Evolutionary conservation across 1,140 invertebrate species (phyloP), one percentile per base, ranked within the genome.

Genomic region (Meloidogyne floridensis): DNA sequence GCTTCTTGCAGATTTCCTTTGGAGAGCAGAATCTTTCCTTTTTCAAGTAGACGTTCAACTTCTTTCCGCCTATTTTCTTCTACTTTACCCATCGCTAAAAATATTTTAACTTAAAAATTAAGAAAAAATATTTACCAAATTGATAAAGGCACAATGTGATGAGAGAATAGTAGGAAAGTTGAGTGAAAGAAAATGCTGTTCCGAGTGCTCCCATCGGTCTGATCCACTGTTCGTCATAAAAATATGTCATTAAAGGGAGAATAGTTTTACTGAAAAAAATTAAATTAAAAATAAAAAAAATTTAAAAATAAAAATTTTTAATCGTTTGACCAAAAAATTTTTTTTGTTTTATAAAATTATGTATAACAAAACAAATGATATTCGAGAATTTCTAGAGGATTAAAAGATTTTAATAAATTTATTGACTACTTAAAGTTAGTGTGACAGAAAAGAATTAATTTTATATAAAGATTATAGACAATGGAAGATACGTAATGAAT

Each of bases 1-100:
- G 98, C 97, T 92, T 99, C 97, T 73, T 95, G 94, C 75, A 98
- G 93, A 90, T 98, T 95, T 72, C 97, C 96, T 76, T 89, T 84
- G 8, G 84, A 65, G 32, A 86, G 80, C 43, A 82, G 77, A 54
- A 54, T 3, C 43, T 87, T 86, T 51, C 85, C 85, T 53, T 75
- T 69, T 47, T 87, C 83, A 20, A 86, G 20, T 75, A 87, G 86
- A n/a, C 76, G 80, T 56, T 86, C 82, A 11, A 85, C 82, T 71
- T 84, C 85, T 73, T 77, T 18, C 53, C 69, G 53, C 20, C 85
- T 83, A 72, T 84, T 85, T 53, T 47, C 85, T 43, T 69, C 20
- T 53, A 82, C 81, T 56, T 80, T 79, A 71, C 77, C 43, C 72
- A 71, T 42, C 20, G 77, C 51, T 79, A 69, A 13, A 65, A 78